Evolutionary conservation across 2,797 vertebrate genomes (phyloP).

Genomic region (Sandelia bainsii): DNA sequence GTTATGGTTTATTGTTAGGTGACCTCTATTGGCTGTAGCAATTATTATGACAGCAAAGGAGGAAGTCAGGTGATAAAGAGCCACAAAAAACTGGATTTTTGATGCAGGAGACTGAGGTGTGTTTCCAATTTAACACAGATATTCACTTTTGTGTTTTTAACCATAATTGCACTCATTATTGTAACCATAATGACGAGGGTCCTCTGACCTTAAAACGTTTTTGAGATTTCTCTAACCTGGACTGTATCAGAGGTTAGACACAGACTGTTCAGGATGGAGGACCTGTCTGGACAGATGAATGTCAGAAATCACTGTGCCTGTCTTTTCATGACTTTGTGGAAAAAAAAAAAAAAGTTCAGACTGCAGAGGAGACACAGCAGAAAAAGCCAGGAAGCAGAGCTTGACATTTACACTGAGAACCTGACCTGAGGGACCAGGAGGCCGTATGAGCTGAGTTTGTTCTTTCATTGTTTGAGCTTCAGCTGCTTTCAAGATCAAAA

Average conservation of each 20-base stretch:
- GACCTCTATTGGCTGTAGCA: background rate
- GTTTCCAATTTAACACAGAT: too few species aligned
- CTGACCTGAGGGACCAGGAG: background rate
- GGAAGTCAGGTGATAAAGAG: background rate
- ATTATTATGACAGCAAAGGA: background rate
- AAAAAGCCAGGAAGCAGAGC: background rate
- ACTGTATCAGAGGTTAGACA: background rate
- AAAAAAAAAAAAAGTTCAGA: background rate
- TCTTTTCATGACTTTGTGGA: background rate
- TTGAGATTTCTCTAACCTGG: background rate
- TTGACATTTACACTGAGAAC: conserved; percentile 19
- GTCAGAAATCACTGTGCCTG: background rate
- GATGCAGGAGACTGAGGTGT: too few species aligned
- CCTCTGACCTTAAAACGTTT: too few species aligned
- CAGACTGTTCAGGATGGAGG: background rate
- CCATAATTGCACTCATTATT: too few species aligned
- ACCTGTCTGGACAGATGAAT: background rate
- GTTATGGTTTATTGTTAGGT: background rate
- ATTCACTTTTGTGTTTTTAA: too few species aligned
- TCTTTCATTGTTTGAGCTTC: conserved; percentile 22
- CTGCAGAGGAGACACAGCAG: background rate
- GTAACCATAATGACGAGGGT: too few species aligned
- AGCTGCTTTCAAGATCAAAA: conserved; percentile 12
- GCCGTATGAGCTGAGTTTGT: background rate
- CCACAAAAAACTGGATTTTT: too few species aligned